These are phyloP conservation scores for Hemicrepidius hirtus DNA, from an alignment of 2,888 invertebrate genomes.

Conservation along the genomic window DNA sequence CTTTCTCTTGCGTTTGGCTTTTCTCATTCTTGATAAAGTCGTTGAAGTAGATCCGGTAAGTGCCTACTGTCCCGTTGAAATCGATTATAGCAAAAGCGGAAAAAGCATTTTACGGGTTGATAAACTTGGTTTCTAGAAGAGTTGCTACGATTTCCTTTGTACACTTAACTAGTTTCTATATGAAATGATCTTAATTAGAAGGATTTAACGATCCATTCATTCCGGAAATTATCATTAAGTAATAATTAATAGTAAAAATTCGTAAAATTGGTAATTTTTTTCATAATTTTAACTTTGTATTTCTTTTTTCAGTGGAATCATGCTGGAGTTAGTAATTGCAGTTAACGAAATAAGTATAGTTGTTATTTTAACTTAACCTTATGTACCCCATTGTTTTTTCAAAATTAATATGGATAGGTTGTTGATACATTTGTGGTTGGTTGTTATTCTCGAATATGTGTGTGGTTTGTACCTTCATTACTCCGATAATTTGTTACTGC, in stretches of 20 bases:
- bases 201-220: background rate
- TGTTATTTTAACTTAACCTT: background rate
- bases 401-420: background rate
- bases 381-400: background rate
- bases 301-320: constrained; percentile 41
- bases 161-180: background rate
- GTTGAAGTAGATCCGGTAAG: background rate
- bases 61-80: constrained; percentile 21
- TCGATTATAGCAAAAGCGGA: constrained; percentile 14
- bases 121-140: constrained; percentile 9
- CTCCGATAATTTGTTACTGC: no score
- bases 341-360: constrained; percentile 41
- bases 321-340: constrained; percentile 46
- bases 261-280: no score
- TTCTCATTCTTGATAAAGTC: constrained; percentile 12
- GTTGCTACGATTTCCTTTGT: background rate
- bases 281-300: background rate
- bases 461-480: no score
- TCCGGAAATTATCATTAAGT: no score
- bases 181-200: background rate
- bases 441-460: background rate
- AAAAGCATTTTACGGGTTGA: constrained; percentile 21
- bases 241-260: no score
- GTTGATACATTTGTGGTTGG: background rate
- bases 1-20: background rate